These are phyloP conservation scores for Notamacropus eugenii DNA, from an alignment of 2,797 vertebrate species.

Conservation along the genomic window DNA sequence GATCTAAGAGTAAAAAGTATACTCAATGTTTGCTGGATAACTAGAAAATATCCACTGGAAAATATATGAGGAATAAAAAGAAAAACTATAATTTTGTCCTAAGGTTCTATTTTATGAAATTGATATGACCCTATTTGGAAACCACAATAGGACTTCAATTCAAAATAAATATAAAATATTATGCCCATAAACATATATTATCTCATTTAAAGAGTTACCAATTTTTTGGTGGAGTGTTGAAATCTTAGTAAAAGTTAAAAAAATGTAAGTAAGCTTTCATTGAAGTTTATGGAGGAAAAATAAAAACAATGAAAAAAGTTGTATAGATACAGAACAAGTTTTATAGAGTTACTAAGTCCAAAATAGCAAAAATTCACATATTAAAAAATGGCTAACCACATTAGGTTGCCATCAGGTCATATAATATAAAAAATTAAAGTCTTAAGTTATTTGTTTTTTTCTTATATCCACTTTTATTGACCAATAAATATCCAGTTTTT, in stretches of 20 bases:
- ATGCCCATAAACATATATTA: too few species aligned
- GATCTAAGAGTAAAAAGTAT: background rate
- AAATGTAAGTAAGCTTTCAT: background rate
- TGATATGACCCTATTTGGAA: background rate
- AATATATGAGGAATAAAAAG: background rate
- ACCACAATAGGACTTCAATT: background rate
- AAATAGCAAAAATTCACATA: background rate
- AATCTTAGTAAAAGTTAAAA: background rate
- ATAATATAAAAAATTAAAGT: background rate
- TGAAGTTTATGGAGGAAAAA: background rate
- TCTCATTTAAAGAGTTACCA: background rate
- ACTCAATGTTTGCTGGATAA: background rate
- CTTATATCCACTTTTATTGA: background rate
- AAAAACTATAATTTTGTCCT: background rate
- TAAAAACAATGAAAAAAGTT: slow-evolving; percentile 5
- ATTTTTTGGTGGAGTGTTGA: background rate
- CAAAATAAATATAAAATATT: background rate
- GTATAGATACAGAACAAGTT: background rate
- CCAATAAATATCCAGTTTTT: background rate
- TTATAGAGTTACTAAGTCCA: background rate
- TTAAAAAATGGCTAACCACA: background rate
- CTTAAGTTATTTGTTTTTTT: background rate
- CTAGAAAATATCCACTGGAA: background rate
- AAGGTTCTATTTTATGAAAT: background rate
- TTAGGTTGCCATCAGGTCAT: background rate